phyloP scores from a whole-genome alignment of 1,140 invertebrate species.

The Trichomalopsis sarcophagae region DNA sequence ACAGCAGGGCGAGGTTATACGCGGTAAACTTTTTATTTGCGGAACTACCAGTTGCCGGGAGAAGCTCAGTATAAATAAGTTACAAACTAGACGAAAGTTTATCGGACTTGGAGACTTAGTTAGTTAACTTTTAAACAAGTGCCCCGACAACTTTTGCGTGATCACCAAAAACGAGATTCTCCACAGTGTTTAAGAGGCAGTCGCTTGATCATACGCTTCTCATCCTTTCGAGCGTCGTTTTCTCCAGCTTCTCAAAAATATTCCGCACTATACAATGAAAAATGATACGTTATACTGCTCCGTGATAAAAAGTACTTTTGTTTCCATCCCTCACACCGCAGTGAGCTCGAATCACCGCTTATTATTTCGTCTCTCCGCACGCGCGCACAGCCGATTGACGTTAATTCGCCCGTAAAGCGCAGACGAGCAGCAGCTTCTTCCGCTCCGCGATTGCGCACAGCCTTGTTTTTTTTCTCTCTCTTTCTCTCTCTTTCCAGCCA shows the following conservation, averaged over 20 bases:
- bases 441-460: not conserved
- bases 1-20: not conserved
- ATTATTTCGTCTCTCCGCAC: not conserved
- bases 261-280: too few relatives aligned
- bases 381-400: slow-evolving; percentile 9
- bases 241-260: too few relatives aligned
- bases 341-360: not conserved
- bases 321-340: not conserved
- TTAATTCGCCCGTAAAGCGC: slow-evolving; percentile 3
- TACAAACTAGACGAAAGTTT: slow-evolving; percentile 18
- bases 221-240: too few relatives aligned
- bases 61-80: slow-evolving; percentile 26
- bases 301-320: not conserved
- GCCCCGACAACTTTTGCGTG: not conserved
- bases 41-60: not conserved
- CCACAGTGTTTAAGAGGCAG: not conserved
- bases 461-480: not conserved
- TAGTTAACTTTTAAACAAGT: slow-evolving; percentile 13
- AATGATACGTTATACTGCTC: not conserved
- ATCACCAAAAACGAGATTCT: not conserved
- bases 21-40: not conserved
- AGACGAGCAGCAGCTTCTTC: not conserved
- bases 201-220: not conserved
- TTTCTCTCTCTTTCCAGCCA: not conserved
- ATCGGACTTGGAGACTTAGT: slow-evolving; percentile 1